Percentiles rank a stretch among this genome's conserved stretches.
Evolutionary conservation across 2,888 invertebrate genomes (phyloP).

Genomic region (Pandemis corylana): DNA sequence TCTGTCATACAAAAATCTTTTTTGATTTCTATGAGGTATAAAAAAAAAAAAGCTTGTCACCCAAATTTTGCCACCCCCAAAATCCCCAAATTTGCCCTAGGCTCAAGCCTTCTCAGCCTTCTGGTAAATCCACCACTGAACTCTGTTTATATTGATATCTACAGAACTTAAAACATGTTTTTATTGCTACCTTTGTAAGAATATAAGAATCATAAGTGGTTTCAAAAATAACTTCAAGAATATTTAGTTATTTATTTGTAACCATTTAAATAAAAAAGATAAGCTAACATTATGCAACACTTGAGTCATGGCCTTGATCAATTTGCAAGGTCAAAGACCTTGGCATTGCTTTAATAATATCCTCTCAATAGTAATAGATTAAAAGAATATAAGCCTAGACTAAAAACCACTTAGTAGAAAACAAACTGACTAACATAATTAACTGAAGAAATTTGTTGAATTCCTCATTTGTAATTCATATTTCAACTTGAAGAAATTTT

Average conservation of each 20-base stretch:
- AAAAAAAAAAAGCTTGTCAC: no score
- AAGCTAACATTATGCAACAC: slow-evolving; percentile 44
- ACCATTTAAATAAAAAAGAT: background rate
- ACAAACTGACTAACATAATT: background rate
- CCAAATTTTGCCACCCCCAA: no score
- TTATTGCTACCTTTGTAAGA: no score
- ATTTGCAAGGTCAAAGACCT: slow-evolving; percentile 48
- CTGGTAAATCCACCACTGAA: no score
- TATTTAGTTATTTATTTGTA: background rate
- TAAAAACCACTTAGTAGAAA: slow-evolving; percentile 2
- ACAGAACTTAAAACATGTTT: no score
- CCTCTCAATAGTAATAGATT: background rate
- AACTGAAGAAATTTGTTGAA: slow-evolving; percentile 3
- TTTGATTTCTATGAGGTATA: no score
- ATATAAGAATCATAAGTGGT: no score
- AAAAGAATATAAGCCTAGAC: background rate
- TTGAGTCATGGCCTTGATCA: slow-evolving; percentile 22
- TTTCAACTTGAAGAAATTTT: background rate
- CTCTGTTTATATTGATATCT: no score
- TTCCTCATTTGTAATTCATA: slow-evolving; percentile 13
- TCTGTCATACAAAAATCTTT: no score
- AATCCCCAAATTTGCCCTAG: no score
- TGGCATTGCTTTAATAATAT: slow-evolving; percentile 45
- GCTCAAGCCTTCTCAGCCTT: no score
- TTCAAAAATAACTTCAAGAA: no score